phyloP scores from a whole-genome alignment of 2,113 vertebrate genomes.

The Colius striatus region DNA sequence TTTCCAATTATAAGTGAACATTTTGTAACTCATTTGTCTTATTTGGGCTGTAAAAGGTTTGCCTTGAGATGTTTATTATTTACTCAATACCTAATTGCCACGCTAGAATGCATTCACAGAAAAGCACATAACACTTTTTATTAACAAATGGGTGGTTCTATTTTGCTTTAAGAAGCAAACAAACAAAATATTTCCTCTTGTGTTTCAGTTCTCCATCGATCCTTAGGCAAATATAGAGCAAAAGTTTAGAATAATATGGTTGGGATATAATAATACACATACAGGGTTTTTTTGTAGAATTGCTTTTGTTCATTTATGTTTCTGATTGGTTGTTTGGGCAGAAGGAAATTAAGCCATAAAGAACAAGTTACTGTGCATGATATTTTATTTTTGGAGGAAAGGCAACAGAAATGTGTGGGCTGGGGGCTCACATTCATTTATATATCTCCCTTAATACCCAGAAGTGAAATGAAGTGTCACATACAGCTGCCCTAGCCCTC shows the following conservation, averaged over 20 bases:
- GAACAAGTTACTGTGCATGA: conserved; percentile 35
- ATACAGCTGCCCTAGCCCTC: not conserved
- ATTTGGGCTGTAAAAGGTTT: conserved; percentile 60
- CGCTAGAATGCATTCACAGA: not conserved
- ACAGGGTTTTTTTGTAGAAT: not conserved
- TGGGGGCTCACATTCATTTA: conserved; percentile 1
- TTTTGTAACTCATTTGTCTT: conserved; percentile 54
- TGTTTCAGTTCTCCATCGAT: conserved; percentile 53
- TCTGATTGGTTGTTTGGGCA: conserved; percentile 38
- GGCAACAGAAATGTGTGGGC: not conserved
- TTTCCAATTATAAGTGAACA: not conserved
- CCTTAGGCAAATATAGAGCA: conserved; percentile 41
- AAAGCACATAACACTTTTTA: conserved; percentile 26
- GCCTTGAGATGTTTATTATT: conserved; percentile 59
- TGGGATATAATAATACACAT: conserved; percentile 36
- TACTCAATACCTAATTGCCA: conserved; percentile 51
- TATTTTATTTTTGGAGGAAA: conserved; percentile 63
- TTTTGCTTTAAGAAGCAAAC: conserved; percentile 23
- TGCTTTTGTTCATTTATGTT: conserved; percentile 52
- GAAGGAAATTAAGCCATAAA: conserved; percentile 71
- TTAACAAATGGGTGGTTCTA: conserved; percentile 30
- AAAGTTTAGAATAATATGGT: conserved; percentile 35
- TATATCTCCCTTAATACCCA: conserved; percentile 7
- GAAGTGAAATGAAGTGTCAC: conserved; percentile 58
- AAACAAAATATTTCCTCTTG: conserved; percentile 40